These are phyloP conservation scores for Rhinopithecus roxellana DNA, from an alignment of 2,113 vertebrate genomes.

Conservation along the genomic window DNA sequence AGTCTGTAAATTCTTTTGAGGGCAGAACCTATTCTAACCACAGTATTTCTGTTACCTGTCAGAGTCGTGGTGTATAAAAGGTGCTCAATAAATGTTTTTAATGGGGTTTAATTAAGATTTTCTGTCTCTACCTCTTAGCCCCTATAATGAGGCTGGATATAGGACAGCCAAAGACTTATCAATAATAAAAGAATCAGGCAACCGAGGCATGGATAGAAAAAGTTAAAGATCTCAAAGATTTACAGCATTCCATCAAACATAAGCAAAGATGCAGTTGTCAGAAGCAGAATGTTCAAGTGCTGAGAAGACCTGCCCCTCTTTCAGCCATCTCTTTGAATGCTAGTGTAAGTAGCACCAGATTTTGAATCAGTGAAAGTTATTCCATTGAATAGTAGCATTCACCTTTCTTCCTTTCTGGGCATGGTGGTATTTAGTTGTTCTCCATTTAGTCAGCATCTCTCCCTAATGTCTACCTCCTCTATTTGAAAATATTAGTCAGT, in stretches of 20 bases:
- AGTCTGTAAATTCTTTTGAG: not conserved
- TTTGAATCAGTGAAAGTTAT: not conserved
- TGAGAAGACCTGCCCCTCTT: not conserved
- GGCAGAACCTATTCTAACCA: not conserved
- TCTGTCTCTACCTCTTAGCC: not conserved
- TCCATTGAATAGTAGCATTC: not conserved
- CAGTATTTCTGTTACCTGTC: not conserved
- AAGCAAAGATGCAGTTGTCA: not conserved
- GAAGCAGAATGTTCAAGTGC: not conserved
- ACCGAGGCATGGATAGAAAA: not conserved
- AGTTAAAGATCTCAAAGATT: not conserved
- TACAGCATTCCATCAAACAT: not conserved
- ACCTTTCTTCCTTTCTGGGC: not conserved
- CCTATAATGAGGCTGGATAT: not conserved
- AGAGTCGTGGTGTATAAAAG: not conserved
- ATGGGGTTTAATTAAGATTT: not conserved
- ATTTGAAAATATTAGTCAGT: not conserved
- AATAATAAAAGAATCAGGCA: not conserved
- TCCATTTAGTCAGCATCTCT: not conserved
- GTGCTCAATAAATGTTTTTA: not conserved
- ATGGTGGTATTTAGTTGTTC: not conserved
- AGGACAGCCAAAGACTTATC: not conserved
- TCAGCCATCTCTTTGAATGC: not conserved
- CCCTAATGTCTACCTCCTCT: not conserved
- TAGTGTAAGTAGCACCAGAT: not conserved